Evolutionary conservation across 2,888 invertebrate species (phyloP), one percentile per base, ranked within the genome.

Genomic region (Phortica okadai): DNA sequence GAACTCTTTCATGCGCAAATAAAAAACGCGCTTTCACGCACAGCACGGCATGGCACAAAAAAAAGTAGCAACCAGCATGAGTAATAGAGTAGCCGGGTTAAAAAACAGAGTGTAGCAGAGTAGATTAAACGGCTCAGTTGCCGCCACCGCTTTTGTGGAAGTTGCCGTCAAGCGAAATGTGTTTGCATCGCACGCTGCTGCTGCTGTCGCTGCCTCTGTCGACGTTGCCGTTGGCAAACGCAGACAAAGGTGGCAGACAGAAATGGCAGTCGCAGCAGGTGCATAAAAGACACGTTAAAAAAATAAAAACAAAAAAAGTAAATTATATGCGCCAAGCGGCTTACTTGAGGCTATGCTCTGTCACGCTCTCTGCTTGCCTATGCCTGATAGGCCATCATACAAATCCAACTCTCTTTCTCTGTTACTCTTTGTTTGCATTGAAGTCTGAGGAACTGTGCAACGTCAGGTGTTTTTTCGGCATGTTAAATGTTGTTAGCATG

Each of bases 391-490:
- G 10, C 14, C 14, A 50, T 14, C 50, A 11, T 50, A 50, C 50
- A 8, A 11, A 50, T 6, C 50, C 50, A 50, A 6, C 66, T 64
- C 25, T 74, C 72, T 76, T 72, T 42, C 76, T 54, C 21, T 64
- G 54, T 56, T 11, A 45, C 50, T 59, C 54, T 73, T 10, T 76
- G 16, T 45, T 25, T 64, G 62, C 62, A 1, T 7, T 64, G 10
- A 14, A 33, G 64, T 74, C 72, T 64, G 70, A 72, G 72, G 50
- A 33, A 33, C 33, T 33, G 33, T 33, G 62, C 70, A 67, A 70
- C 70, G 75, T 75, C 62, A 72, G 72, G 72, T 72, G 72, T 78
- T 78, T 78, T 78, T 67, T 66, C 50, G 50, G 50, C 50, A 8
- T 50, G 14, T 50, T 8, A 5, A 50, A 6, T 25, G 62, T 62